A percentile compares a stretch with the other conserved stretches of the same genome.
Conservation (phyloP, 2,797 vertebrate genomes). For the Caiman crocodilus region DNA sequence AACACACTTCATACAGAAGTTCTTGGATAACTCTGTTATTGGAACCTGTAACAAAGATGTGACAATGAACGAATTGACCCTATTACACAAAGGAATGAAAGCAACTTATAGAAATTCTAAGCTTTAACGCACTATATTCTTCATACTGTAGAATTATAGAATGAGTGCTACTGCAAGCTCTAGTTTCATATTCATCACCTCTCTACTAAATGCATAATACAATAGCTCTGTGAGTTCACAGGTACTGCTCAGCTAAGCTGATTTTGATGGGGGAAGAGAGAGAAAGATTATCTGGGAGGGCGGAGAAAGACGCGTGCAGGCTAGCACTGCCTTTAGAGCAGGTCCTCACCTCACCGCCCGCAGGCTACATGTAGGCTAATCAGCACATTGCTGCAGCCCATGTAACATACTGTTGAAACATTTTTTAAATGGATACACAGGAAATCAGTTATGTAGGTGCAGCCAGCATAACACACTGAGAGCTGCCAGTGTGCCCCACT, state of each 20-base stretch:
- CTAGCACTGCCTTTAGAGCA: too few relatives aligned
- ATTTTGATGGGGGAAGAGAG: neutral
- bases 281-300: neutral
- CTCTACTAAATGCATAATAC: neutral
- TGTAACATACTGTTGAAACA: too few relatives aligned
- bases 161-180: neutral
- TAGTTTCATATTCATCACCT: neutral
- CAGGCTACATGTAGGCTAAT: too few relatives aligned
- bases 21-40: neutral
- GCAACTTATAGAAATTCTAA: neutral
- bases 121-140: neutral
- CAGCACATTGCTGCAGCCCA: too few relatives aligned
- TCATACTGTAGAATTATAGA: neutral
- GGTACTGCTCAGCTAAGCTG: neutral
- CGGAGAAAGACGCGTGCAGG: neutral
- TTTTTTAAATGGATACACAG: too few relatives aligned
- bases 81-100: neutral
- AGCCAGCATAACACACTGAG: too few relatives aligned
- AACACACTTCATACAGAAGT: neutral
- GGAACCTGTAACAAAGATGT: neutral
- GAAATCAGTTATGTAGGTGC: too few relatives aligned
- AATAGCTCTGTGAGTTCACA: neutral
- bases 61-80: neutral
- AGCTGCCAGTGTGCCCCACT: too few relatives aligned
- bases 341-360: too few relatives aligned